A percentile compares a stretch with the other conserved stretches of the same genome.
Conservation (phyloP, 2,113 vertebrate species). For the Cisticola juncidis region DNA sequence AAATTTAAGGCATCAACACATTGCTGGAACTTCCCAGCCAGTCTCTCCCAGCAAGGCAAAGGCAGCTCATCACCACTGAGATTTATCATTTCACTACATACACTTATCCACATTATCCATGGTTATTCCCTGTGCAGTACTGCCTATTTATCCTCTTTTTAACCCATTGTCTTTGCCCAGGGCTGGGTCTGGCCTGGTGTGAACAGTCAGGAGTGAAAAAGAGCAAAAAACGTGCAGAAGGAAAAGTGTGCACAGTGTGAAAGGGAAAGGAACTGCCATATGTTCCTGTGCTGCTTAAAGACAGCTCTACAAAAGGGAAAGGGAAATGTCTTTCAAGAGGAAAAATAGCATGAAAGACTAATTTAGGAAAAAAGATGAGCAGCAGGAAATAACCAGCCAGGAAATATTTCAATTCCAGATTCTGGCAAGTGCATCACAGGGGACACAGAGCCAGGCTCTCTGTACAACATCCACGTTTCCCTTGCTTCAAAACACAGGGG, state of each 20-base stretch:
- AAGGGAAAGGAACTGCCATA: background rate
- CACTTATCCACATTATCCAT: background rate
- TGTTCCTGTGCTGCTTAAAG: background rate
- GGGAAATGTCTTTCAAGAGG: background rate
- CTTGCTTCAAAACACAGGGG: background rate
- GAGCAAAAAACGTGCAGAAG: background rate
- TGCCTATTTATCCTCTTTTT: background rate
- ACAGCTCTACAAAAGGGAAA: background rate
- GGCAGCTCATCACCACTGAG: background rate
- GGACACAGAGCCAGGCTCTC: background rate
- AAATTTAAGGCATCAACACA: background rate
- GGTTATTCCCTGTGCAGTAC: background rate
- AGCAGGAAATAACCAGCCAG: background rate
- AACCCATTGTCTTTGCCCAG: background rate
- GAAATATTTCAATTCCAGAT: background rate
- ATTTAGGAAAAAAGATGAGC: background rate
- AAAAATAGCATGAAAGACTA: background rate
- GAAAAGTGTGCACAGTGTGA: background rate
- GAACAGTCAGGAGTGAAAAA: background rate
- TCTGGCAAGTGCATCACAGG: accelerated
- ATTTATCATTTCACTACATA: background rate
- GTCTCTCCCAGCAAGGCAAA: background rate
- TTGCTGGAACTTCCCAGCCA: background rate
- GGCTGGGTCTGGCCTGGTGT: background rate
- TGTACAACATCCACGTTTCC: background rate